Base-by-base conservation (phyloP, 2,888 invertebrate genomes). In the Marasmarcha lunaedactyla region DNA sequence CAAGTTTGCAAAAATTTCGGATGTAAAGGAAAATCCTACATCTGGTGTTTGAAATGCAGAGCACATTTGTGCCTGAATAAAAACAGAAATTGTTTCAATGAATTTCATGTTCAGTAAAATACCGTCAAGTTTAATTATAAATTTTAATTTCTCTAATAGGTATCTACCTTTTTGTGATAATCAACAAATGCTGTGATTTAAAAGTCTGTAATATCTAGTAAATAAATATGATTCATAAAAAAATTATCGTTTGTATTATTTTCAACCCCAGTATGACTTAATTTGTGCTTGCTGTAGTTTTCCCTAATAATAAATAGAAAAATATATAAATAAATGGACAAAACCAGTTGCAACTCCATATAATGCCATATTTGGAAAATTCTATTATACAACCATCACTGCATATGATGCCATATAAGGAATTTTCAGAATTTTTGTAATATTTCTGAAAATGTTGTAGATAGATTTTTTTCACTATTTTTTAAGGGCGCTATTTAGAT, bases 81-180 rank as follows among this genome's bases (percentile, higher is more conserved):
- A n/a, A 27, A 37, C 12, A 26, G 37, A 14, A 37, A 37, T 13
- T 37, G 37, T 37, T 37, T 14, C n/a, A 13, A 14, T 13, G 35
- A 14, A 7, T 20, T 20, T 20, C 20, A 20, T 20, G 9, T 25
- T 25, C 25, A 25, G 25, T 25, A 25, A 25, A 25, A 25, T 25
- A 25, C 6, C 9, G 25, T 25, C 25, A 25, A 25, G 25, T 25
- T 25, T 6, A 25, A 6, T 25, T 9, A 25, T 25, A 25, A n/a
- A n/a, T n/a, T 9, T 9, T 25, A 25, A 5, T 6, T n/a, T n/a
- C n/a, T n/a, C n/a, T n/a, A n/a, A n/a, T n/a, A n/a, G n/a, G n/a
- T n/a, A n/a, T n/a, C n/a, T 25, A 6, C 5, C 25, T 25, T 25
- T 6, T 25, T 25, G 25, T 25, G 25, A 25, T 25, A 25, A 25